phyloP scores from a whole-genome alignment of 2,797 vertebrate species.

The Glossophaga mutica region DNA sequence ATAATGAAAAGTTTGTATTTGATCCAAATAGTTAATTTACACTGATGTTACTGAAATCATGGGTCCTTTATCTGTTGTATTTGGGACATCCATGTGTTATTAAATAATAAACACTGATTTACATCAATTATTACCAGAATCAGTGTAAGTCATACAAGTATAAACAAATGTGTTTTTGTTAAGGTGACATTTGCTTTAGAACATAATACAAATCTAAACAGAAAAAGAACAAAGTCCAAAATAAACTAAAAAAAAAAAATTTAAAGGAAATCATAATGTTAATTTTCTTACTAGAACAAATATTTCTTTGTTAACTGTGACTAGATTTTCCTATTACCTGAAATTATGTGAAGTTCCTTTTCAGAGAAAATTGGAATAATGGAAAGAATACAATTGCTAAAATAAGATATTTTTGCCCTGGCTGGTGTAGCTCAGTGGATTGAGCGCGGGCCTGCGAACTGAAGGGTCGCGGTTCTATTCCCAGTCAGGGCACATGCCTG shows the following conservation, averaged over 20 bases:
- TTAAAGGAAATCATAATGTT: neutral
- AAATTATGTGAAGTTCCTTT: neutral
- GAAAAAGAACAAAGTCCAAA: neutral
- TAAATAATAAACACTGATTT: constrained; percentile 32
- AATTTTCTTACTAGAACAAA: neutral
- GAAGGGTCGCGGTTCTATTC: too few relatives aligned
- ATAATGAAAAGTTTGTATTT: neutral
- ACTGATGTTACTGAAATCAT: neutral
- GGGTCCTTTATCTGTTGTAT: neutral
- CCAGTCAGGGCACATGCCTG: too few relatives aligned
- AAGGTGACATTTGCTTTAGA: neutral
- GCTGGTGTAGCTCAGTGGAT: too few relatives aligned
- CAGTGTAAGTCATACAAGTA: neutral
- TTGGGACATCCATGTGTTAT: neutral
- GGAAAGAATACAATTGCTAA: neutral
- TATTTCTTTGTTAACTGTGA: neutral
- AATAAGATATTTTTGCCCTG: too few relatives aligned
- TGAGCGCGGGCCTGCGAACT: too few relatives aligned
- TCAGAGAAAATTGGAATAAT: constrained; percentile 22
- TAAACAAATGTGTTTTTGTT: constrained; percentile 1
- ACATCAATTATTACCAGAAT: neutral
- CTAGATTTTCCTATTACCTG: neutral
- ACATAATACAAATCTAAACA: neutral
- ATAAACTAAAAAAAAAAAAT: neutral
- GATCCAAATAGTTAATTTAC: neutral